Conservation (phyloP, 1,140 invertebrate genomes). For the Epicauta chinensis region DNA sequence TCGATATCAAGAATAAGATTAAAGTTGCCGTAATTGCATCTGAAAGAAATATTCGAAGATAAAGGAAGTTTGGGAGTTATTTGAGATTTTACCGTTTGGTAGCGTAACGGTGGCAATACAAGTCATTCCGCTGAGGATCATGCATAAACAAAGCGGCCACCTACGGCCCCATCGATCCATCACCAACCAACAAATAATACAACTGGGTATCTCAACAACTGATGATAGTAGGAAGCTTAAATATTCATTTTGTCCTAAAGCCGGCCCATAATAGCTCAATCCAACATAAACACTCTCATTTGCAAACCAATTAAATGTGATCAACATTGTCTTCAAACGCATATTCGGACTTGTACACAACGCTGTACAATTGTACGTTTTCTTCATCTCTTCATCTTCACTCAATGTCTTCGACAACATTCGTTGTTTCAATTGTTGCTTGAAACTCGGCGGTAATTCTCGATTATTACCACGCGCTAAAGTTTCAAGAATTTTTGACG, state of each 20-base stretch:
- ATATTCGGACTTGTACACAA: slow-evolving; percentile 81
- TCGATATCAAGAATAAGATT: slow-evolving; percentile 76
- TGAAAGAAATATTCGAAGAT: slow-evolving; percentile 42
- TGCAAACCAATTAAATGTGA: slow-evolving; percentile 64
- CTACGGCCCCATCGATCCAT: slow-evolving; percentile 77
- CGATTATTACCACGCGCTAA: slow-evolving; percentile 72
- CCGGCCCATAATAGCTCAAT: slow-evolving; percentile 79
- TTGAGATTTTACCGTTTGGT: slow-evolving; percentile 52
- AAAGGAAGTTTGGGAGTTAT: slow-evolving; percentile 11
- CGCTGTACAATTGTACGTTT: slow-evolving; percentile 60
- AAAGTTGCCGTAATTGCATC: slow-evolving; percentile 68
- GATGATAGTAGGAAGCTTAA: slow-evolving; percentile 80
- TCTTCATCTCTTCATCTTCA: slow-evolving; percentile 53
- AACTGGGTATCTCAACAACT: slow-evolving; percentile 78
- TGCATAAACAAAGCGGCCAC: slow-evolving; percentile 76
- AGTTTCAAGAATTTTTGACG: slow-evolving; percentile 65
- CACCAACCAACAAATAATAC: slow-evolving; percentile 73
- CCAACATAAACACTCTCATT: slow-evolving; percentile 80
- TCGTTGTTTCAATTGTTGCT: slow-evolving; percentile 61
- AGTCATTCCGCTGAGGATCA: slow-evolving; percentile 73
- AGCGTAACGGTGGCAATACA: slow-evolving; percentile 77
- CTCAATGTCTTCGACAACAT: slow-evolving; percentile 60
- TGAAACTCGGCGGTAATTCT: slow-evolving; percentile 64
- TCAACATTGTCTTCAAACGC: slow-evolving; percentile 63
- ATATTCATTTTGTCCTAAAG: slow-evolving; percentile 76